A percentile compares a stretch with the other conserved stretches of the same genome.
Conservation (phyloP, 2,888 invertebrate species). For the Oxycera nigricornis region DNA sequence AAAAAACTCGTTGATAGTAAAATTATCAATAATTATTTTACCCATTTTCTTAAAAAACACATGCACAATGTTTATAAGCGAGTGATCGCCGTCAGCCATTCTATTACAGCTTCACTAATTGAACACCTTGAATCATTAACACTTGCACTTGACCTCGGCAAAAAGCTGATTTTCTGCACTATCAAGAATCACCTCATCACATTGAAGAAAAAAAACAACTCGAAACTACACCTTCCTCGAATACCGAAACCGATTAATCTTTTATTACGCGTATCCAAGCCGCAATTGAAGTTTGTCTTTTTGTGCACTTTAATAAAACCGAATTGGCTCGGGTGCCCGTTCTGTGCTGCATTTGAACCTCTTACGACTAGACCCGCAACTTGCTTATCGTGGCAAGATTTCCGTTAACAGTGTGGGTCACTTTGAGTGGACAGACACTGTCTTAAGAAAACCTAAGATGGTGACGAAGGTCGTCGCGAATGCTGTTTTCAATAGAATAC, state of each 20-base stretch:
- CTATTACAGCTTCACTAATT: not conserved
- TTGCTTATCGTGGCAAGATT: constrained; percentile 20
- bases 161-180: not conserved
- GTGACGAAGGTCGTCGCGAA: not conserved
- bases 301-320: constrained; percentile 1
- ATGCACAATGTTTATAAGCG: constrained; percentile 2
- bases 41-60: constrained; percentile 13
- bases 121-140: not conserved
- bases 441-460: not conserved
- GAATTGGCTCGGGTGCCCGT: not conserved
- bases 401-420: constrained; percentile 14
- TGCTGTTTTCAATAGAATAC: no score
- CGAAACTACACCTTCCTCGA: not conserved
- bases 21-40: no score
- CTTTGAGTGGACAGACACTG: not conserved
- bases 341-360: constrained; percentile 5
- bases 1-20: no score
- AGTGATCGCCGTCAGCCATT: constrained; percentile 12
- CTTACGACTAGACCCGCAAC: not conserved
- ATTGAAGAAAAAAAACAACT: not conserved
- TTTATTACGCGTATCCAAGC: not conserved
- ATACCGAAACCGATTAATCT: not conserved
- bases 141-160: not conserved
- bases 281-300: not conserved
- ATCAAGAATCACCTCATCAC: not conserved